A percentile compares a stretch with the other conserved stretches of the same genome.
Conservation (phyloP, 2,888 invertebrate species). For the Perizoma flavofasciatum region DNA sequence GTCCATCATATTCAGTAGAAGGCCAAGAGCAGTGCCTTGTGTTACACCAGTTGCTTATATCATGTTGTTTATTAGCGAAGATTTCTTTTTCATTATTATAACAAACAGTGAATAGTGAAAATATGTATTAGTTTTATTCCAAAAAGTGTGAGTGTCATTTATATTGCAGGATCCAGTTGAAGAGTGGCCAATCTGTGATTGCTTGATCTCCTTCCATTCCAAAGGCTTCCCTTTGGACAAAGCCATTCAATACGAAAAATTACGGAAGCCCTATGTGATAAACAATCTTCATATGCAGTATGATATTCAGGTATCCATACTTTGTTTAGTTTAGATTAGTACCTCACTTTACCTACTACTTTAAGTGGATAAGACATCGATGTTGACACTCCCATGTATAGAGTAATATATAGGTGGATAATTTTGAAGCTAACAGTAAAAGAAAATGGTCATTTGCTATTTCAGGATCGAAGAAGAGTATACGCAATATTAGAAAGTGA, state of each 20-base stretch:
- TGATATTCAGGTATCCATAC: constrained; percentile 91
- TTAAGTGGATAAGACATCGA: neutral
- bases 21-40: constrained; percentile 31
- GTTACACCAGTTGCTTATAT: constrained; percentile 19
- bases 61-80: constrained; percentile 1
- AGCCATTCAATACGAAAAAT: constrained; percentile 97
- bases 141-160: constrained; percentile 2
- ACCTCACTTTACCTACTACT: too few relatives aligned
- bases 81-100: neutral
- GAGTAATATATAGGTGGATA: too few relatives aligned
- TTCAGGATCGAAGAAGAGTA: constrained; percentile 94
- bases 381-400: too few relatives aligned
- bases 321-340: constrained; percentile 3
- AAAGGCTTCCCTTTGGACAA: constrained; percentile 99
- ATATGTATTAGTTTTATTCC: constrained; percentile 5
- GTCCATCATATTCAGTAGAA: constrained; percentile 26
- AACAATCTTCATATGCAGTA: constrained; percentile 99
- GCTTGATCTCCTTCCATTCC: constrained; percentile 98
- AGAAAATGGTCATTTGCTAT: constrained; percentile 12
- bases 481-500: constrained; percentile 96
- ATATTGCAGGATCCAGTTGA: constrained; percentile 93
- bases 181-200: constrained; percentile 99
- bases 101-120: neutral
- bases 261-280: constrained; percentile 97
- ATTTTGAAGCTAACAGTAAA: too few relatives aligned